Evolutionary conservation across 92 coral and sea anemone genomes (phyloP).

Genomic region (Bergia puertoricense): DNA sequence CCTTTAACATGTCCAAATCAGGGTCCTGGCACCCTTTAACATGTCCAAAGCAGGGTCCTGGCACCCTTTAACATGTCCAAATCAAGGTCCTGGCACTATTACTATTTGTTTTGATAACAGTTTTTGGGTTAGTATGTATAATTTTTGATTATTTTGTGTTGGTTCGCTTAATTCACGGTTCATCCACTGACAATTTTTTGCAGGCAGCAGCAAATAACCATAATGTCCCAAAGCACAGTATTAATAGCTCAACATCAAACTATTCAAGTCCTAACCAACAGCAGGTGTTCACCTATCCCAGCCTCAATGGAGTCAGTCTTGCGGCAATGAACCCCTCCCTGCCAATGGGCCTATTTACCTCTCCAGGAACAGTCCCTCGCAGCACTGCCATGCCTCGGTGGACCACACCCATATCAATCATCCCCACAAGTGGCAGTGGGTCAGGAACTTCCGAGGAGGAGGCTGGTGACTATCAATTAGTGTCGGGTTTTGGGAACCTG

Average conservation of each 20-base stretch:
- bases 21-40: too few species aligned
- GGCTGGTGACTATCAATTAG: slow-evolving; percentile 75
- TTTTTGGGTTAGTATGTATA: background rate
- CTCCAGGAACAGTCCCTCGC: slow-evolving; percentile 49
- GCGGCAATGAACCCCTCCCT: slow-evolving; percentile 57
- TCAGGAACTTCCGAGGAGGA: slow-evolving; percentile 57
- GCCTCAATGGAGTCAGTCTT: slow-evolving; percentile 52
- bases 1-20: too few species aligned
- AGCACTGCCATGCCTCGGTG: slow-evolving; percentile 54
- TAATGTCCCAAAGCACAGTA: slow-evolving; percentile 39
- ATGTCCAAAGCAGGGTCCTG: too few species aligned
- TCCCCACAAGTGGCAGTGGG: slow-evolving; percentile 45
- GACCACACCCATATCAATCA: slow-evolving; percentile 52
- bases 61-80: too few species aligned
- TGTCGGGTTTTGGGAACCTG: slow-evolving; percentile 74
- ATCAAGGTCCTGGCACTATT: too few species aligned
- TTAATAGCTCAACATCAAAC: slow-evolving; percentile 50
- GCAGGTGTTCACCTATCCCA: slow-evolving; percentile 67
- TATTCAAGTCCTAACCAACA: slow-evolving; percentile 47
- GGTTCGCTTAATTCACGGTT: too few species aligned
- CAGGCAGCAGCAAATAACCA: slow-evolving; percentile 36
- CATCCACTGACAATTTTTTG: background rate
- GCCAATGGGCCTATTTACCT: slow-evolving; percentile 58
- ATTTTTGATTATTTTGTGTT: background rate
- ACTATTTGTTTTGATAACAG: too few species aligned